Evolutionary conservation across 2,888 invertebrate genomes (phyloP).

Genomic region (Ommatoiulus sabulosus): DNA sequence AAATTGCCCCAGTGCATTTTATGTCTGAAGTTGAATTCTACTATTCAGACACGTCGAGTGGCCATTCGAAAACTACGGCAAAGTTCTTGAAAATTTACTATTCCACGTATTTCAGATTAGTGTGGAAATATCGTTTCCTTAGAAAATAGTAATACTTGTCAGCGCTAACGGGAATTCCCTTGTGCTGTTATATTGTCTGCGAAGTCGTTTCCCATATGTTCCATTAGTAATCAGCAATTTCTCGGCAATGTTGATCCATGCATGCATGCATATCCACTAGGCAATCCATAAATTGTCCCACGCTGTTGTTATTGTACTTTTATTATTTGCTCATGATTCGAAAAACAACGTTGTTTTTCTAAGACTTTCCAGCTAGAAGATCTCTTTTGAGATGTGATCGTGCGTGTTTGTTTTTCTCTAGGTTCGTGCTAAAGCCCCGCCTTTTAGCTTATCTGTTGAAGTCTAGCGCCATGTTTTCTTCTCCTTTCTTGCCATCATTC

Average conservation of each 20-base stretch:
- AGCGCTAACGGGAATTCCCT: background rate
- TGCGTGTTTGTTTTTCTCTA: background rate
- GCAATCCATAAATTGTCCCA: background rate
- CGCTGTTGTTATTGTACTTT: background rate
- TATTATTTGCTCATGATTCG: background rate
- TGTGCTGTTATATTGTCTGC: background rate
- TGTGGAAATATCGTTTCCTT: background rate
- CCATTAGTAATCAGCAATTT: background rate
- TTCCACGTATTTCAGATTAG: constrained; percentile 6
- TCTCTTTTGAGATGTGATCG: background rate
- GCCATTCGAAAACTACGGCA: background rate
- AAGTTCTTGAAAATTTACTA: background rate
- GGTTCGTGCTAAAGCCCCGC: background rate
- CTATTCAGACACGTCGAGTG: background rate
- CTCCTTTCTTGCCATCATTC: constrained; percentile 47
- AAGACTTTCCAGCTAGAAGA: background rate
- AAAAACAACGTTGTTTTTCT: background rate
- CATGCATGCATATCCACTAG: background rate
- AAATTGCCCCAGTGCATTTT: background rate
- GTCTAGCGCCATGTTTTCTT: constrained; percentile 18
- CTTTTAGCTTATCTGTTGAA: background rate
- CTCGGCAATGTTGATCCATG: background rate
- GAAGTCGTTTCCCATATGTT: background rate
- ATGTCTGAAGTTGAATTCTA: background rate
- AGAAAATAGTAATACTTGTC: background rate